Conservation (phyloP, 2,888 invertebrate genomes). For the Eristalis pertinax region DNA sequence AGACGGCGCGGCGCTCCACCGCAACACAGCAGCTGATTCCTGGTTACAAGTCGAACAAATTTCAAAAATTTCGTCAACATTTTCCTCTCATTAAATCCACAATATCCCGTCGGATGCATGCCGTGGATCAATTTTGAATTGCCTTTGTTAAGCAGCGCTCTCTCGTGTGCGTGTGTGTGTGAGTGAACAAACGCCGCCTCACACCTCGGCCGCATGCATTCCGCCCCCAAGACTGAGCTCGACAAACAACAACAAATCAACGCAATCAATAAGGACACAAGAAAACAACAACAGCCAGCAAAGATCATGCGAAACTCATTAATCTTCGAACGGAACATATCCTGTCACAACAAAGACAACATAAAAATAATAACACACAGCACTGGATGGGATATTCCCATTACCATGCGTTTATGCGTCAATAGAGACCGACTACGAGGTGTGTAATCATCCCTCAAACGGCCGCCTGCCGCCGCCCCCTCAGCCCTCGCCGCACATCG, state of each 20-base stretch:
- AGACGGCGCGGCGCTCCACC: slow-evolving; percentile 24
- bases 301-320: slow-evolving; percentile 72
- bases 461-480: neutral
- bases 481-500: slow-evolving; percentile 13
- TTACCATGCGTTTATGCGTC: slow-evolving; percentile 65
- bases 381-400: slow-evolving; percentile 32
- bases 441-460: slow-evolving; percentile 33
- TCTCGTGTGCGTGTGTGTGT: slow-evolving; percentile 5
- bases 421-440: slow-evolving; percentile 41
- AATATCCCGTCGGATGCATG: slow-evolving; percentile 26
- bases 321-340: slow-evolving; percentile 65
- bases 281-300: slow-evolving; percentile 33
- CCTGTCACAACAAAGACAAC: slow-evolving; percentile 71
- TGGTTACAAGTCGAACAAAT: slow-evolving; percentile 45
- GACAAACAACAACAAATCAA: slow-evolving; percentile 46
- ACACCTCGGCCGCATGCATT: slow-evolving; percentile 50
- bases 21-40: slow-evolving; percentile 23
- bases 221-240: slow-evolving; percentile 9
- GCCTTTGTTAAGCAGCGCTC: slow-evolving; percentile 66
- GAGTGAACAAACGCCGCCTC: slow-evolving; percentile 52
- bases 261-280: slow-evolving; percentile 65
- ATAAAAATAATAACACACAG: slow-evolving; percentile 64
- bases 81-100: slow-evolving; percentile 67
- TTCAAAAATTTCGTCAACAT: slow-evolving; percentile 38
- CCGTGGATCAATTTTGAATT: slow-evolving; percentile 69